Percentiles rank a stretch among this genome's conserved stretches.
Evolutionary conservation across 2,797 vertebrate species (phyloP).

Genomic region (Mallotus villosus): DNA sequence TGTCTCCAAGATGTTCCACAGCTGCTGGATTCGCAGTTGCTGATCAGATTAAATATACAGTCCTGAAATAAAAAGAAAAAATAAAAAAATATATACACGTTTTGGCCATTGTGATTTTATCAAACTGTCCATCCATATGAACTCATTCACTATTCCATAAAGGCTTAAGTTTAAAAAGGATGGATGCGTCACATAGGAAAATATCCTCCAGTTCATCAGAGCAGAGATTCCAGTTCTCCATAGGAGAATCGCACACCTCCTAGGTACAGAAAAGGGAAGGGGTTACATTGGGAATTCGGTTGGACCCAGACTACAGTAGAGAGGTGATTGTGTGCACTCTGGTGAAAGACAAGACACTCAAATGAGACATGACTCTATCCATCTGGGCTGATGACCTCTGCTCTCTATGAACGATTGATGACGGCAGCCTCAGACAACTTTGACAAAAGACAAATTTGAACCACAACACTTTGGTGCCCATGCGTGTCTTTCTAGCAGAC

Average conservation of each 20-base stretch:
- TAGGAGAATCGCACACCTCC: slow-evolving; percentile 21
- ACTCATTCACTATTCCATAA: no score
- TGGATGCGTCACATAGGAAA: slow-evolving; percentile 27
- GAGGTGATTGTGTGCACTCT: slow-evolving; percentile 62
- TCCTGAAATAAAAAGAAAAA: neutral
- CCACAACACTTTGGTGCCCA: slow-evolving; percentile 26
- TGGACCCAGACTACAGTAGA: slow-evolving; percentile 25
- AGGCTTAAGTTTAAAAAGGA: slow-evolving; percentile 3
- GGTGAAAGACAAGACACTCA: slow-evolving; percentile 62
- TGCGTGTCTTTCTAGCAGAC: slow-evolving; percentile 27
- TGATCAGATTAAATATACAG: neutral
- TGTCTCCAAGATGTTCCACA: slow-evolving; percentile 38
- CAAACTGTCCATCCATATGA: no score
- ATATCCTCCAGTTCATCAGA: neutral
- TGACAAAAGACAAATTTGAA: slow-evolving; percentile 42
- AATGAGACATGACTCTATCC: slow-evolving; percentile 68
- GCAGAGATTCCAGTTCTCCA: slow-evolving; percentile 46
- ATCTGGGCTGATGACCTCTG: slow-evolving; percentile 61
- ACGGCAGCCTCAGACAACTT: slow-evolving; percentile 22
- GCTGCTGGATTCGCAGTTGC: neutral
- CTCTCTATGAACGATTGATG: slow-evolving; percentile 43
- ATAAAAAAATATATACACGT: neutral
- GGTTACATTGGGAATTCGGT: slow-evolving; percentile 46
- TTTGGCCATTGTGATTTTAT: neutral
- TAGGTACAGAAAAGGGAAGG: slow-evolving; percentile 11